These are phyloP conservation scores for Trypoxylus dichotomus DNA, from an alignment of 1,140 invertebrate genomes.

Conservation along the genomic window DNA sequence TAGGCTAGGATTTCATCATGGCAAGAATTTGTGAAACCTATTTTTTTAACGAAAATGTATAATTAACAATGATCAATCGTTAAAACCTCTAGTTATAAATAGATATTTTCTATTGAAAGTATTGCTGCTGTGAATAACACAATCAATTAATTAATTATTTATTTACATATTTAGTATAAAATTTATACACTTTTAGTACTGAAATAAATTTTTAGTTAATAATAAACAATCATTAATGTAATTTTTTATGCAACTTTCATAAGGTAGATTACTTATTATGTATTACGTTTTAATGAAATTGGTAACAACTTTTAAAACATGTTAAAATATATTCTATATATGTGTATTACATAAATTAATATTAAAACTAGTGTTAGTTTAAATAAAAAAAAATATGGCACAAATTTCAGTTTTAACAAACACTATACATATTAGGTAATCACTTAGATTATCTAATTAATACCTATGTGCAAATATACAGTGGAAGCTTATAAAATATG, in stretches of 20 bases:
- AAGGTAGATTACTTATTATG: background rate
- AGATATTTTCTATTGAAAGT: constrained; percentile 36
- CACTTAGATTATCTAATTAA: background rate
- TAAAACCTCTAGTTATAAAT: constrained; percentile 39
- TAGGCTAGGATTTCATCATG: constrained; percentile 51
- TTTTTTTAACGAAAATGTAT: constrained; percentile 29
- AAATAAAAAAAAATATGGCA: background rate
- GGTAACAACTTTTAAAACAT: background rate
- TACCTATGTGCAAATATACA: too few relatives aligned
- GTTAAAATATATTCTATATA: constrained; percentile 26
- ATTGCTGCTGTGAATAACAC: constrained; percentile 30
- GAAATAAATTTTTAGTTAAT: constrained; percentile 28
- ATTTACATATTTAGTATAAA: constrained; percentile 25
- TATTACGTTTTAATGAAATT: background rate
- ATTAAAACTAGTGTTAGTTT: background rate
- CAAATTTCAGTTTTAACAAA: constrained; percentile 11
- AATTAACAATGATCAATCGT: background rate
- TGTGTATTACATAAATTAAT: background rate
- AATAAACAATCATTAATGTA: constrained; percentile 25
- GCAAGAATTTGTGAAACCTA: constrained; percentile 50
- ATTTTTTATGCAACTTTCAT: background rate
- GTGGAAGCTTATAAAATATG: too few relatives aligned
- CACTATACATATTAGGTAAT: constrained; percentile 23
- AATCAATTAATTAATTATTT: background rate
- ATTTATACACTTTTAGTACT: constrained; percentile 14